These are phyloP conservation scores for Calosoma granatense DNA, from an alignment of 1,140 invertebrate genomes.

Conservation along the genomic window DNA sequence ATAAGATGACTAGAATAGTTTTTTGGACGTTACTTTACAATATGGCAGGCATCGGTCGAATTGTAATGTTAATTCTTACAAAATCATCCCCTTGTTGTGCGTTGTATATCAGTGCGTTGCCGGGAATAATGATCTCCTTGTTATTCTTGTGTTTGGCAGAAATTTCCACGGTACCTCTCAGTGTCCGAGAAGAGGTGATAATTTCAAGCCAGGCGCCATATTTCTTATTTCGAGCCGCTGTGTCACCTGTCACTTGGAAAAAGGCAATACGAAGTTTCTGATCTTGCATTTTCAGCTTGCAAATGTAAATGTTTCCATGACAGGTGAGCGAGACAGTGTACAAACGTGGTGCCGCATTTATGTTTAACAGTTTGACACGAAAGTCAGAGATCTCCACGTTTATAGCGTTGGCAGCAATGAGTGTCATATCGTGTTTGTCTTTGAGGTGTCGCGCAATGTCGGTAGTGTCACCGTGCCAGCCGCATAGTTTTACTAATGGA, in stretches of 20 bases:
- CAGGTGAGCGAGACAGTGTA: neutral
- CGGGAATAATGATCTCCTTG: neutral
- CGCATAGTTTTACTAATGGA: conserved; percentile 1
- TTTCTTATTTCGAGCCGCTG: neutral
- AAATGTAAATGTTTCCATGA: neutral
- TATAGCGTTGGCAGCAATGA: neutral
- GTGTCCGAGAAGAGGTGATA: neutral
- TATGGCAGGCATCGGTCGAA: too few species aligned
- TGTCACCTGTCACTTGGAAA: neutral
- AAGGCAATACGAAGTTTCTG: neutral
- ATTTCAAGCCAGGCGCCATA: neutral
- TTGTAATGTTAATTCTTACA: neutral
- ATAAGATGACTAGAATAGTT: too few species aligned
- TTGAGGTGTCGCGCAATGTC: neutral
- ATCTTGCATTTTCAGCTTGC: neutral
- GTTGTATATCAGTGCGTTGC: neutral
- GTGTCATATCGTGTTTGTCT: conserved; percentile 1
- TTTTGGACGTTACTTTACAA: too few species aligned
- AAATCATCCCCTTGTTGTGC: neutral
- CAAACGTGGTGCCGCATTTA: neutral
- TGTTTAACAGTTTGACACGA: neutral
- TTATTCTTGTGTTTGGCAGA: neutral
- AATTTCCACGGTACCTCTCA: neutral
- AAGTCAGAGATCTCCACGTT: neutral
- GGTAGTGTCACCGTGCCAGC: neutral